Conservation (phyloP, 2,888 invertebrate species). For the Polia nebulosa region DNA sequence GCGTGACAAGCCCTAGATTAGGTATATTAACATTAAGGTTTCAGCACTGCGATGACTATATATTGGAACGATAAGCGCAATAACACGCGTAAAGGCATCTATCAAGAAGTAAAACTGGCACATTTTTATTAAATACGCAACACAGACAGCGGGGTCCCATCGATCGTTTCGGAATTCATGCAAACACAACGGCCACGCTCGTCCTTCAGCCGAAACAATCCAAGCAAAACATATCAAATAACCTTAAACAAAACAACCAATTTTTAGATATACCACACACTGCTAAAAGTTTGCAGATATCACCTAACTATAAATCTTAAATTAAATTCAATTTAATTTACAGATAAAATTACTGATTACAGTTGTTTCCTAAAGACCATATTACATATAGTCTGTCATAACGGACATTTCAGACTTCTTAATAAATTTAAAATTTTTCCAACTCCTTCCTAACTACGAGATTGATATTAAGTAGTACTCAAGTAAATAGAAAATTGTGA, state of each 20-base stretch:
- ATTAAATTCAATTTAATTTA: slow-evolving; percentile 85
- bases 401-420: slow-evolving; percentile 87
- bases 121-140: slow-evolving; percentile 57
- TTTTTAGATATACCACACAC: slow-evolving; percentile 76
- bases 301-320: slow-evolving; percentile 87
- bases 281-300: slow-evolving; percentile 80
- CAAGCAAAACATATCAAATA: slow-evolving; percentile 77
- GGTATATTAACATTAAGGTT: slow-evolving; percentile 44
- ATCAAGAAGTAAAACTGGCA: slow-evolving; percentile 64
- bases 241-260: slow-evolving; percentile 77
- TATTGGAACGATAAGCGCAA: slow-evolving; percentile 68
- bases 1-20: slow-evolving; percentile 61
- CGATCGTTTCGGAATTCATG: slow-evolving; percentile 83
- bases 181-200: slow-evolving; percentile 71
- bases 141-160: slow-evolving; percentile 71
- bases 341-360: slow-evolving; percentile 85
- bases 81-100: slow-evolving; percentile 71
- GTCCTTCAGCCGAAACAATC: slow-evolving; percentile 73
- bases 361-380: slow-evolving; percentile 84
- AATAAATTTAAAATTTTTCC: slow-evolving; percentile 83
- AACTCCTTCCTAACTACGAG: slow-evolving; percentile 87
- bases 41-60: slow-evolving; percentile 60
- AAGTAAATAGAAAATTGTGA: slow-evolving; percentile 85
- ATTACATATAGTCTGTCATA: slow-evolving; percentile 84
- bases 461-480: slow-evolving; percentile 81